phyloP scores from a whole-genome alignment of 2,888 invertebrate species.

The Yponomeuta plumbellus region DNA sequence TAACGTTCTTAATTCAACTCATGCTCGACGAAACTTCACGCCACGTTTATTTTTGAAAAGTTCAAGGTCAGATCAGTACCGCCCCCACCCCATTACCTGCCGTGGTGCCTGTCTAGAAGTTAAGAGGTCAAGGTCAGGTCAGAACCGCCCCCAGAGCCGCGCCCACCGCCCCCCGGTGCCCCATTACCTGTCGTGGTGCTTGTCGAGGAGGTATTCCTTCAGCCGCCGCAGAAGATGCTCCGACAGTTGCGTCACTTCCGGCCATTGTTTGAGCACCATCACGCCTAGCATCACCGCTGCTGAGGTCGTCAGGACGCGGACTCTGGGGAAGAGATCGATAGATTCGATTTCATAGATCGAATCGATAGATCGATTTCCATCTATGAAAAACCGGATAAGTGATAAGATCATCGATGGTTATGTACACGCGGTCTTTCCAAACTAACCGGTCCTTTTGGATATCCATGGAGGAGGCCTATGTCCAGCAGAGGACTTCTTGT shows the following conservation, averaged over 20 bases:
- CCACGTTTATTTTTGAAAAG: too few relatives aligned
- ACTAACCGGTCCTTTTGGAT: too few relatives aligned
- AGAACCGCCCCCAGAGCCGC: background rate
- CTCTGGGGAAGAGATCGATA: conserved; percentile 80
- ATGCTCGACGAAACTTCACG: too few relatives aligned
- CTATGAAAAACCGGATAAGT: too few relatives aligned
- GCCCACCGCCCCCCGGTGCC: background rate
- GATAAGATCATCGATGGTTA: too few relatives aligned
- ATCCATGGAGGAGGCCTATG: too few relatives aligned
- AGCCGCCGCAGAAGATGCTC: conserved; percentile 86
- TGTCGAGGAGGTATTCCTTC: conserved; percentile 86
- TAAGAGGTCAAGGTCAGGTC: conserved; percentile 44
- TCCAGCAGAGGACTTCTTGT: too few relatives aligned
- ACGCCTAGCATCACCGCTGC: conserved; percentile 87
- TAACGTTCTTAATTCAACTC: too few relatives aligned
- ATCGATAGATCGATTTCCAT: too few relatives aligned
- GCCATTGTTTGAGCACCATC: conserved; percentile 92
- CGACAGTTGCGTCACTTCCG: conserved; percentile 89
- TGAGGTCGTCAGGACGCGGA: conserved; percentile 90
- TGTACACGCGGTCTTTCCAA: too few relatives aligned
- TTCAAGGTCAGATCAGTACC: too few relatives aligned
- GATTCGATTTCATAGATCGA: too few relatives aligned
- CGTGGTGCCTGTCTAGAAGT: conserved; percentile 81
- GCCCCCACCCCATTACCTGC: conserved; percentile 57
- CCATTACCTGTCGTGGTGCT: conserved; percentile 75